phyloP scores from a whole-genome alignment of 2,888 invertebrate genomes.

The Phorcus lineatus region DNA sequence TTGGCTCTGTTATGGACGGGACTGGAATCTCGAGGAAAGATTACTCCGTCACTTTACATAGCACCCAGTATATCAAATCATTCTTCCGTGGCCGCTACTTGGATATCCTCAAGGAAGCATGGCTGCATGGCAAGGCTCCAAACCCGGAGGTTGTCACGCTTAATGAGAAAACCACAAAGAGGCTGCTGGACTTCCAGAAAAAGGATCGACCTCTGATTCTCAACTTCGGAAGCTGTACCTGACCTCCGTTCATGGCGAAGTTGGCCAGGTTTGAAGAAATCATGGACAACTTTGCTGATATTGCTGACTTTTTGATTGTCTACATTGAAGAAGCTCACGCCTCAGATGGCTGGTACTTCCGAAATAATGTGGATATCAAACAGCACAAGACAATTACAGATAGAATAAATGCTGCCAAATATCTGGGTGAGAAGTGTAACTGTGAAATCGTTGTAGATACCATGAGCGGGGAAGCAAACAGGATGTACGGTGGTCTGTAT shows the following conservation, averaged over 20 bases:
- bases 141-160: slow-evolving; percentile 41
- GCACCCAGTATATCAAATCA: slow-evolving; percentile 23
- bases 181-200: slow-evolving; percentile 46
- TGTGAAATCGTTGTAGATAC: slow-evolving; percentile 61
- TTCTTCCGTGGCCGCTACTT: slow-evolving; percentile 28
- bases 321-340: slow-evolving; percentile 70
- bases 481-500: slow-evolving; percentile 57
- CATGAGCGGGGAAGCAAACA: slow-evolving; percentile 59
- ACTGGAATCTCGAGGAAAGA: slow-evolving; percentile 28
- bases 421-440: slow-evolving; percentile 38
- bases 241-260: slow-evolving; percentile 68
- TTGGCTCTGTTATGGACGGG: slow-evolving; percentile 14
- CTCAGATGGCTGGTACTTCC: slow-evolving; percentile 64
- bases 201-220: slow-evolving; percentile 61
- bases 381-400: slow-evolving; percentile 52
- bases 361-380: slow-evolving; percentile 52
- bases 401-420: slow-evolving; percentile 54
- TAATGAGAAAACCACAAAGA: slow-evolving; percentile 18
- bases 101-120: slow-evolving; percentile 32
- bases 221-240: slow-evolving; percentile 69
- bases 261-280: slow-evolving; percentile 57
- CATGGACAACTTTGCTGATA: slow-evolving; percentile 51
- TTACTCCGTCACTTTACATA: slow-evolving; percentile 27
- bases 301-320: slow-evolving; percentile 64
- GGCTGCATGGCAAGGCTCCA: slow-evolving; percentile 35